phyloP scores from a whole-genome alignment of 2,113 vertebrate species.

The Anser brachyrhynchus region DNA sequence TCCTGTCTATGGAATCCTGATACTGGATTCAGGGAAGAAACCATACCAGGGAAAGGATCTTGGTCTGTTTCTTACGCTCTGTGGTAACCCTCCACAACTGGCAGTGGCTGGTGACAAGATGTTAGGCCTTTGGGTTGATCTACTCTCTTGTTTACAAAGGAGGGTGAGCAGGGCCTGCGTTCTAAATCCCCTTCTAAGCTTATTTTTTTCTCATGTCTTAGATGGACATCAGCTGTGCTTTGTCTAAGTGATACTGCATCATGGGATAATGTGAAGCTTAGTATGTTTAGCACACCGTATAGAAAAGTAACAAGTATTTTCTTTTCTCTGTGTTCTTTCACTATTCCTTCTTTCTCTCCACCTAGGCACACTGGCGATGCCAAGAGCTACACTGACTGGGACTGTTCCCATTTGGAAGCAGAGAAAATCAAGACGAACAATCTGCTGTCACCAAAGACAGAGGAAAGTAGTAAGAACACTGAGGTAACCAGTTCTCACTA shows the following conservation, averaged over 20 bases:
- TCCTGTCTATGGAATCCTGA: background rate
- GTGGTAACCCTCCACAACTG: background rate
- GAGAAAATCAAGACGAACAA: conserved; percentile 53
- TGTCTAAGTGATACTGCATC: background rate
- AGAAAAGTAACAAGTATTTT: background rate
- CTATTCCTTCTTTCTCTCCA: background rate
- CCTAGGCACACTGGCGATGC: conserved; percentile 26
- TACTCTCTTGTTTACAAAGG: background rate
- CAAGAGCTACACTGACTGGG: conserved; percentile 38
- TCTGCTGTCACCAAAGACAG: background rate
- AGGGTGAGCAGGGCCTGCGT: background rate
- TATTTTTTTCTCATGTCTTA: background rate
- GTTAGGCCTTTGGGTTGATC: background rate
- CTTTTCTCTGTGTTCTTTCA: background rate
- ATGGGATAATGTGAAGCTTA: background rate
- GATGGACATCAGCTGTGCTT: background rate
- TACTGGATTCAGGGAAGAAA: background rate
- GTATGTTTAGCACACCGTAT: background rate
- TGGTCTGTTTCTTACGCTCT: background rate
- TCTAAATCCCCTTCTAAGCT: background rate
- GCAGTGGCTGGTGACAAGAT: background rate
- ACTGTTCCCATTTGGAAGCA: conserved; percentile 55
- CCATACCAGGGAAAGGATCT: background rate
- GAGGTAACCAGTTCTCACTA: background rate
- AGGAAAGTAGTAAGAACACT: background rate